Percentiles rank a stretch among this genome's conserved stretches.
Conservation (phyloP, 1,140 invertebrate genomes). For the Microplitis demolitor region DNA sequence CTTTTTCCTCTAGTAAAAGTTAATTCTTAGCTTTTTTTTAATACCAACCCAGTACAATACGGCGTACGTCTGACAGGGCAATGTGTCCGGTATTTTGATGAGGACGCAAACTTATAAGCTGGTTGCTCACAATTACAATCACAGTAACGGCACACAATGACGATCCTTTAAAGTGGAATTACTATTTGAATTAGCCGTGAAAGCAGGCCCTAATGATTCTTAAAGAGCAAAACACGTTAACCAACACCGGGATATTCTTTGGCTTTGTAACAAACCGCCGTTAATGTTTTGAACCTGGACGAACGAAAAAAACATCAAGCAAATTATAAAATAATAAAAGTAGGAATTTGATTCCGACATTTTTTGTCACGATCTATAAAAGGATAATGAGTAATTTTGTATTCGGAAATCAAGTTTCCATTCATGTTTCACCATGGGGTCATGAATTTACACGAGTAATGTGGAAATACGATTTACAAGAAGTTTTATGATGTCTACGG, state of each 20-base stretch:
- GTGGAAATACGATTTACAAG: too few species aligned
- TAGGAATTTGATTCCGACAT: too few species aligned
- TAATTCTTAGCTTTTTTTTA: conserved; percentile 41
- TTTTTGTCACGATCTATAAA: too few species aligned
- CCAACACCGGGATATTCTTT: conserved; percentile 32
- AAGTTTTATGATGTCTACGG: background rate
- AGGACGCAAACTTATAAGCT: conserved; percentile 32
- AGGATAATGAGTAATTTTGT: too few species aligned
- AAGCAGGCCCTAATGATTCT: conserved; percentile 58
- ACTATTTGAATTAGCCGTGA: conserved; percentile 60
- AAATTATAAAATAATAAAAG: too few species aligned
- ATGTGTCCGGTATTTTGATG: conserved; percentile 59
- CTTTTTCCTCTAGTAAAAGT: conserved; percentile 51
- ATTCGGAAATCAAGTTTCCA: too few species aligned
- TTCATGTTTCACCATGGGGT: too few species aligned
- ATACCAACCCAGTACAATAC: too few species aligned
- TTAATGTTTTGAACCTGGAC: background rate
- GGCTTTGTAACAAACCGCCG: conserved; percentile 34
- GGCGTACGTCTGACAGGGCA: conserved; percentile 15
- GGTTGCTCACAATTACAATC: background rate
- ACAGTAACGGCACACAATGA: background rate
- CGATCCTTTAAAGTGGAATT: conserved; percentile 45
- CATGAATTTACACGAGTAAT: too few species aligned
- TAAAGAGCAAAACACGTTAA: conserved; percentile 45
- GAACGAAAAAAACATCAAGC: background rate